A percentile compares a stretch with the other conserved stretches of the same genome.
These are phyloP conservation scores for Trematocara marginatum DNA, from an alignment of 2,113 vertebrate genomes.

Conservation along the genomic window DNA sequence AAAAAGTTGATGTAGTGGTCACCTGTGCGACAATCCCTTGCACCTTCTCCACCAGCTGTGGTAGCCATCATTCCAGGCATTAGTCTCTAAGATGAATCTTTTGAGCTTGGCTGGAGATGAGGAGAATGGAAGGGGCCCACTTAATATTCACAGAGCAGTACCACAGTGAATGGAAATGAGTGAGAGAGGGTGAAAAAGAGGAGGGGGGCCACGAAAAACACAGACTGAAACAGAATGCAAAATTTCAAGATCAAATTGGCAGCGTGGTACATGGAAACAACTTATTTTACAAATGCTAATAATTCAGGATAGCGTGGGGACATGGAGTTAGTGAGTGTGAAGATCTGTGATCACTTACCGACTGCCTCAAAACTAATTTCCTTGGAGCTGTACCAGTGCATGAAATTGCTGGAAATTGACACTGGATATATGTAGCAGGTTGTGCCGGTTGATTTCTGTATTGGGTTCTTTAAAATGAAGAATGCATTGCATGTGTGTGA, in stretches of 20 bases:
- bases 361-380: conserved; percentile 2
- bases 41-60: neutral
- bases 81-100: conserved; percentile 35
- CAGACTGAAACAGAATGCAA: conserved; percentile 70
- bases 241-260: conserved; percentile 60
- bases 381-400: neutral
- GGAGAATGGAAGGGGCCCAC: conserved; percentile 61
- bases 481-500: neutral
- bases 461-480: neutral
- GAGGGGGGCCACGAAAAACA: conserved; percentile 48
- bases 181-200: conserved; percentile 11
- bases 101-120: conserved; percentile 59
- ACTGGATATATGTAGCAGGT: conserved; percentile 25
- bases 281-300: conserved; percentile 59
- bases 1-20: conserved; percentile 17
- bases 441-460: conserved; percentile 19
- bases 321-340: conserved; percentile 16
- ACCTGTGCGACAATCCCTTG: conserved; percentile 12
- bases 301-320: conserved; percentile 29
- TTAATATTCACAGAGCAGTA: conserved; percentile 78
- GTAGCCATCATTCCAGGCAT: conserved; percentile 8
- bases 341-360: conserved; percentile 4
- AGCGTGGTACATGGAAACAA: conserved; percentile 43
- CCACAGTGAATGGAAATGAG: conserved; percentile 75
- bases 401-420: conserved; percentile 32